A percentile compares a stretch with the other conserved stretches of the same genome.
Conservation (phyloP, 2,888 invertebrate species). For the Orgyia antiqua region DNA sequence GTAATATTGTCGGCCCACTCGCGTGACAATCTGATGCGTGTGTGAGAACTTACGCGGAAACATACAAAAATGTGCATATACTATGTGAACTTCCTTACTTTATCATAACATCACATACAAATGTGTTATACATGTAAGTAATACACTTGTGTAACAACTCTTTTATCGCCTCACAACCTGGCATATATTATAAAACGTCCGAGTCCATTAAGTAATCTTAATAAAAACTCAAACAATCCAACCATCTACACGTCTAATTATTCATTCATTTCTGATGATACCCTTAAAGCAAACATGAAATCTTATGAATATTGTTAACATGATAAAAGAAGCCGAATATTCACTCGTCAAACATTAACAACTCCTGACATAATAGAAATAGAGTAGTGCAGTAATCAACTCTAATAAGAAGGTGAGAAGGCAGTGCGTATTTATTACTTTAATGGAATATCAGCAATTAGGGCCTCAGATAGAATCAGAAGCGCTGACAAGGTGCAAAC, state of each 20-base stretch:
- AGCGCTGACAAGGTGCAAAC: constrained; percentile 77
- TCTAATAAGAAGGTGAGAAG: constrained; percentile 70
- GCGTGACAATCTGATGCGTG: constrained; percentile 57
- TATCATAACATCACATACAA: constrained; percentile 14
- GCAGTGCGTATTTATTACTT: constrained; percentile 69
- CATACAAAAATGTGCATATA: constrained; percentile 44
- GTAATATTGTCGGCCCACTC: constrained; percentile 41
- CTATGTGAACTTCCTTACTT: constrained; percentile 41
- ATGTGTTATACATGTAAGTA: constrained; percentile 16
- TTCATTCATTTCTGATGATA: constrained; percentile 44
- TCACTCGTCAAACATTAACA: constrained; percentile 59
- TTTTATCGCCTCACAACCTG: constrained; percentile 22
- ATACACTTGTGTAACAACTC: constrained; percentile 10
- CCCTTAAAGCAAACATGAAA: constrained; percentile 49
- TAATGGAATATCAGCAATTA: constrained; percentile 77
- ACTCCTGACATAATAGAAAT: constrained; percentile 66
- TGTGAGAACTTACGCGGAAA: constrained; percentile 59
- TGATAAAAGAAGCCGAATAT: constrained; percentile 45
- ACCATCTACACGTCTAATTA: constrained; percentile 37
- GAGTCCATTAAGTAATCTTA: constrained; percentile 30
- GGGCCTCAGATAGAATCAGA: constrained; percentile 67
- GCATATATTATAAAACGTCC: constrained; percentile 25
- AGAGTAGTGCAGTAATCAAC: constrained; percentile 65
- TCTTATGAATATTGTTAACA: constrained; percentile 50
- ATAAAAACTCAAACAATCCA: constrained; percentile 26